Conservation (phyloP, 2,113 vertebrate species). For the Madoqua kirkii region DNA sequence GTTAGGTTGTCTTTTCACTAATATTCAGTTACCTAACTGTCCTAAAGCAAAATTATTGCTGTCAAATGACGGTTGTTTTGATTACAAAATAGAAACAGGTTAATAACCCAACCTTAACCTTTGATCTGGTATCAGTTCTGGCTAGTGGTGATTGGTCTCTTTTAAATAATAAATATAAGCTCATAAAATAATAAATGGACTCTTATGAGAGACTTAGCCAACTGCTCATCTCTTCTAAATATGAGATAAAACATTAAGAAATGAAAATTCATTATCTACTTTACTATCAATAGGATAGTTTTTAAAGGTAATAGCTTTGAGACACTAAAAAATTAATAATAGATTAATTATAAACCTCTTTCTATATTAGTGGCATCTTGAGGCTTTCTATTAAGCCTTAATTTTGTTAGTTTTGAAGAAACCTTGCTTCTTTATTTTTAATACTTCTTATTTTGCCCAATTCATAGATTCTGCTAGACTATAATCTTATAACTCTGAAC, state of each 20-base stretch:
- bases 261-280: background rate
- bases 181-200: background rate
- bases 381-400: background rate
- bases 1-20: background rate
- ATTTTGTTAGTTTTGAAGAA: background rate
- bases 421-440: background rate
- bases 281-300: background rate
- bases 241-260: background rate
- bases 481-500: background rate
- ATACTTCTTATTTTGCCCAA: background rate
- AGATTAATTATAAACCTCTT: background rate
- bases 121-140: background rate
- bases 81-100: background rate
- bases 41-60: background rate
- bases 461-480: background rate
- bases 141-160: background rate
- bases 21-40: background rate
- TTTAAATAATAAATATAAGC: conserved; percentile 27
- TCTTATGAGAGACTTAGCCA: conserved; percentile 1
- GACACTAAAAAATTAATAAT: conserved; percentile 18
- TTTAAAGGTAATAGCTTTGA: conserved; percentile 8
- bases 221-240: background rate
- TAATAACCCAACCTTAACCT: background rate
- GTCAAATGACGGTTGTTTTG: background rate
- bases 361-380: background rate